Evolutionary conservation across 2,113 vertebrate species (phyloP), one percentile per base, ranked within the genome.

Genomic region (Otocyon megalotis): DNA sequence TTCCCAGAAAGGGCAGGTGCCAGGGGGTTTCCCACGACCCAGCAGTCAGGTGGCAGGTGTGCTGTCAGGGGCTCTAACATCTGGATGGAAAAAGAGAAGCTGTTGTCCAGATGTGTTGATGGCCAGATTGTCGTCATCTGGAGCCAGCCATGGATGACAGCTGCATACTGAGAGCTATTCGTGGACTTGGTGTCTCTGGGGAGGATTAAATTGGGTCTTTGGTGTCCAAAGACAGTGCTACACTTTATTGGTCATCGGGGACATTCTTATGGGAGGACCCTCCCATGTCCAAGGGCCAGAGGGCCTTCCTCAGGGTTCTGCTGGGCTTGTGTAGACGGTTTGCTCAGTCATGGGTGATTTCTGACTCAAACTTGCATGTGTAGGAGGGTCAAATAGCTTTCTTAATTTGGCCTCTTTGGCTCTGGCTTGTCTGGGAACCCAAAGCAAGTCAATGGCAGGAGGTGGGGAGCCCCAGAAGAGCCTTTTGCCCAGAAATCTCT

Each of bases 1-100:
- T 95, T 97, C 84, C 86, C 93, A 76, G 83, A 82, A 93, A 93
- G 80, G 53, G 67, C 50, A 69, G 86, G 58, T 35, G 0, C 12
- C 13, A 43, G 91, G 87, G 85, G 37, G 84, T 97, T 84, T 97
- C 85, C 94, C 77, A 37, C 5, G 30, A n/a, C 56, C 26, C 13
- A 43, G 86, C 12, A 22, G 37, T 19, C 1, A 1, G 50, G 84
- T 32, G 71, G 54, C 97, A 97, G 97, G 85, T 98, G 94, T 74
- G 32, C 37, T 2, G 63, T 17, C 53, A 43, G 88, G 76, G 17
- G 37, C 48, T 95, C 0, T 53, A 77, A 96, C 96, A 98, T 97
- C 97, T 97, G 97, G 84, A 32, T 74, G 85, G 94, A 86, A 92
- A 96, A 95, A 69, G 76, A 83, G 94, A 97, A 56, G 85, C 54